Evolutionary conservation across 2,888 invertebrate species (phyloP), one percentile per base, ranked within the genome.

Genomic region (Gastrophysa polygoni): DNA sequence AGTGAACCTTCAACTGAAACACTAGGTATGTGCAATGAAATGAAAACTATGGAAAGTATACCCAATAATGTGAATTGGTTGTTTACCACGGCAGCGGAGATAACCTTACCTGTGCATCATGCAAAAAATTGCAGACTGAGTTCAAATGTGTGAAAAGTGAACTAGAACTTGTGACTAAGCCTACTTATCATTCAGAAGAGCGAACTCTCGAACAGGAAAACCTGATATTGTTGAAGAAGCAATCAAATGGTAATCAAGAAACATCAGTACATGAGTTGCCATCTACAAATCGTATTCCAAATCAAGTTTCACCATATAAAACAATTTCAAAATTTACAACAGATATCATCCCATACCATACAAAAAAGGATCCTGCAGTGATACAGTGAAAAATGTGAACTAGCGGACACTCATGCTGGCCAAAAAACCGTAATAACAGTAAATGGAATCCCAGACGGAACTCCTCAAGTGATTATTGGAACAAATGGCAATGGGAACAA

Each of bases 151-250:
- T 50, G 4, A 50, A 50, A 28, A 50, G 50, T n/a, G 50, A 50
- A 50, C 50, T 50, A 29, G 50, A 16, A 28, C 16, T 29, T 50
- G 29, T 50, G 29, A 50, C 29, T 29, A 50, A 50, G n/a, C 50
- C 14, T 1, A 50, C 38, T 3, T 14, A 38, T 38, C 38, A 38
- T 38, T 38, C 2, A n/a, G 38, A 38, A 11, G 14, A 38, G 14
- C 38, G 38, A 38, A 38, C 50, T 1, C 29, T 29, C 24, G 16
- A 28, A 24, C 49, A 49, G 11, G 46, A 46, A 20, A n/a, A 29
- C 8, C 29, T 50, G 2, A 50, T 50, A 29, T 50, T 16, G 50
- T 32, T 50, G 16, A 2, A 29, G 16, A 50, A 50, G 16, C 50
- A 50, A 32, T 50, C 29, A 11, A 50, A 50, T 50, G 17, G 8